These are phyloP conservation scores for Hoplostethus mediterraneus DNA, from an alignment of 2,797 vertebrate genomes.

Conservation along the genomic window DNA sequence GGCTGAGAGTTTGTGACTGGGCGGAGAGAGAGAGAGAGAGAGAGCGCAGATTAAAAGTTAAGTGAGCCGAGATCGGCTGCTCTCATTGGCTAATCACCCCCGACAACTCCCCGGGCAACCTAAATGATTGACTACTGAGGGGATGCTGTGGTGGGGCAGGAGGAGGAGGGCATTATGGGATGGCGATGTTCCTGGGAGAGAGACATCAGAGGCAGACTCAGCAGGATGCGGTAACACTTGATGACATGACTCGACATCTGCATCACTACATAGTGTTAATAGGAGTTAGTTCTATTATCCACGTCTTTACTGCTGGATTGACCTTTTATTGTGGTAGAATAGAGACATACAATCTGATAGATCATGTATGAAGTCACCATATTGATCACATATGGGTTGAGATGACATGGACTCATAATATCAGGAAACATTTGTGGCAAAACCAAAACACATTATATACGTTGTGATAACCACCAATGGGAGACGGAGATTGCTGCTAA, in stretches of 20 bases:
- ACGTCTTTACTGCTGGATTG: neutral
- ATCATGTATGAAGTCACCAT: neutral
- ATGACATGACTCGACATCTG: neutral
- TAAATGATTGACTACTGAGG: neutral
- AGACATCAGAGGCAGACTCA: neutral
- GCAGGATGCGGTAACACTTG: neutral
- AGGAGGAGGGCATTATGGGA: constrained; percentile 10
- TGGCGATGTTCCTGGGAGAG: neutral
- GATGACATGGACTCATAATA: neutral
- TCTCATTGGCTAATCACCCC: constrained; percentile 10
- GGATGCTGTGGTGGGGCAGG: constrained; percentile 1
- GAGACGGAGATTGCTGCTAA: too few species aligned
- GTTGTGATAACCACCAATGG: too few species aligned
- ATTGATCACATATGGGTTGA: too few species aligned
- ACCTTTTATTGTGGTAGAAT: neutral
- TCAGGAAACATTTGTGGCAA: too few species aligned
- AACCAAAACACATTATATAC: too few species aligned
- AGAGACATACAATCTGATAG: neutral
- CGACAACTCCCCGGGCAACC: neutral
- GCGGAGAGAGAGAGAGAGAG: constrained; percentile 1
- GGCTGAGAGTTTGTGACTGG: neutral
- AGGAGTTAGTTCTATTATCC: constrained; percentile 28
- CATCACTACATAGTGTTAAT: neutral
- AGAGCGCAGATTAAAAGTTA: neutral
- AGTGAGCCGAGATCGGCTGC: neutral